phyloP scores from a whole-genome alignment of 2,113 vertebrate species.

The Xenus cinereus region DNA sequence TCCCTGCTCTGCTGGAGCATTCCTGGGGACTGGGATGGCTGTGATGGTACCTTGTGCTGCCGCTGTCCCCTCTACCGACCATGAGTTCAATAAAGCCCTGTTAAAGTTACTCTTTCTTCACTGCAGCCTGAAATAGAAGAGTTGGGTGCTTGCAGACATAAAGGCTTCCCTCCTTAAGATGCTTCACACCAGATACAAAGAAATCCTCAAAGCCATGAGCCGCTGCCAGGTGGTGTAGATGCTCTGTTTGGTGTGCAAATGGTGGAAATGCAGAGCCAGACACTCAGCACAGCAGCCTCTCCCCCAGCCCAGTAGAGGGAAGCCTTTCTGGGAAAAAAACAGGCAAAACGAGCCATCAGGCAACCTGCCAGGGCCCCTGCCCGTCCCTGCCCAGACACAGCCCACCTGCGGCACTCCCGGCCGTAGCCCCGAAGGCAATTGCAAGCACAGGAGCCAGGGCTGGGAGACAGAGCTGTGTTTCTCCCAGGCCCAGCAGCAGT shows the following conservation, averaged over 20 bases:
- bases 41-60: background rate
- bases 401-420: background rate
- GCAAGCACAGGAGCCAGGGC: background rate
- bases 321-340: background rate
- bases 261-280: background rate
- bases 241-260: background rate
- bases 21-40: background rate
- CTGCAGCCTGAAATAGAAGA: background rate
- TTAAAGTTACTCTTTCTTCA: background rate
- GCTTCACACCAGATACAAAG: background rate
- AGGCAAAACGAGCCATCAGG: background rate
- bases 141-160: background rate
- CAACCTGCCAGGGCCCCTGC: background rate
- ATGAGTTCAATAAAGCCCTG: background rate
- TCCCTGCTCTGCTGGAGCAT: background rate
- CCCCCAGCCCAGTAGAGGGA: background rate
- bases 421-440: rapidly evolving
- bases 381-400: background rate
- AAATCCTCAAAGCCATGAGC: background rate
- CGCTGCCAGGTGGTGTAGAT: background rate
- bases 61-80: too few relatives aligned
- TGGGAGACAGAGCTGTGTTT: background rate
- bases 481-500: background rate
- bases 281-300: background rate
- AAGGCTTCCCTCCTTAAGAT: background rate